Conservation (phyloP, 2,113 vertebrate species). For the Neopipo cinnamomea region DNA sequence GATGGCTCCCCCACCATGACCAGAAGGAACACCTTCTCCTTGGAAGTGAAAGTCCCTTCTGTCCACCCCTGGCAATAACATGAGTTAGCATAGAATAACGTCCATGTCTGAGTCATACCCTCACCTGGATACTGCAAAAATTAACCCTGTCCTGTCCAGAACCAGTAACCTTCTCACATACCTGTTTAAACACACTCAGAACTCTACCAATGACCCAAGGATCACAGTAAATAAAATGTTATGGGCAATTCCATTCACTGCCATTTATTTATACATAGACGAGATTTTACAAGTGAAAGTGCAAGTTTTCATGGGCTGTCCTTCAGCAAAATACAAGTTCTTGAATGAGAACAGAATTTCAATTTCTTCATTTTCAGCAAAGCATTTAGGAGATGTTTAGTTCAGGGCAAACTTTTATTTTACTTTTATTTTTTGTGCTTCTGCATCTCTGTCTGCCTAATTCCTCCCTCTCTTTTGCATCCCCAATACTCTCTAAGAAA, state of each 20-base stretch:
- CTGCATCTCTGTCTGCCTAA: background rate
- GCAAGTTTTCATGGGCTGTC: background rate
- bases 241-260: background rate
- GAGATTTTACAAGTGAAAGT: background rate
- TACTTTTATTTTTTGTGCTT: background rate
- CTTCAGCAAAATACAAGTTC: background rate
- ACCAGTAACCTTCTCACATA: background rate
- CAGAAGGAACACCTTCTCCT: background rate
- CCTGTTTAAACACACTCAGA: background rate
- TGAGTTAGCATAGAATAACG: background rate
- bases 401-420: background rate
- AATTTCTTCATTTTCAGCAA: background rate
- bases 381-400: background rate
- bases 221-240: background rate
- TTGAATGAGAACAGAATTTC: background rate
- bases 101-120: background rate
- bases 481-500: background rate
- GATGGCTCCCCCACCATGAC: accelerated
- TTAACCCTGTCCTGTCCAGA: background rate
- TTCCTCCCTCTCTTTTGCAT: background rate
- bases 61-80: background rate
- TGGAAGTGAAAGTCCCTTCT: background rate
- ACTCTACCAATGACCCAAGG: background rate
- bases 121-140: background rate
- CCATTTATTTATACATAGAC: background rate